Evolutionary conservation across 2,113 vertebrate species (phyloP), one percentile per base, ranked within the genome.

Genomic region (Prionailurus bengalensis): DNA sequence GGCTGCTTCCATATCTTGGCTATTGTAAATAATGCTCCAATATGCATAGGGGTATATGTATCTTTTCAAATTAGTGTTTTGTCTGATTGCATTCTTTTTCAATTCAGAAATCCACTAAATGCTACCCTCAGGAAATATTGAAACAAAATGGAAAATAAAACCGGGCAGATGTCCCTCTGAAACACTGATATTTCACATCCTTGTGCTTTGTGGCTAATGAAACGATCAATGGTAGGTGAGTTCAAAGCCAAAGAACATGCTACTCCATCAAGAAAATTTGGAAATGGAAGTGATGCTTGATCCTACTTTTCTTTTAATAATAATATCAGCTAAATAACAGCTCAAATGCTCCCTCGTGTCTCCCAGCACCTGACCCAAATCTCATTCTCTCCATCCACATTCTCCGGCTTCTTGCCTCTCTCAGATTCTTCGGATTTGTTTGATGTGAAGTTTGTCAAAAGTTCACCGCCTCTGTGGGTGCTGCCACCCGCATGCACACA

Each of bases 401-500:
- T 3, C 14, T 70, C 36, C 17, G 9, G 5, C 4, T 13, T 31
- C 45, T 21, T 9, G 53, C 4, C 53, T 31, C 27, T n/a, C 45
- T 73, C n/a, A 12, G 66, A 53, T 39, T 31, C 45, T 66, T 42
- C 29, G 1, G 61, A 42, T 1, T 7, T 10, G 63, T 66, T 42
- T 23, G 21, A 14, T 5, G 45, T n/a, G 25, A 16, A 7, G 13
- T 36, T 36, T 19, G 19, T 33, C 66, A 25, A 6, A 66, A 27
- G 5, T 27, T 66, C 87, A 21, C 21, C 0, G 7, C 33, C 53
- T 65, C 51, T 39, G 76, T 71, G 25, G 21, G 11, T 1, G 9
- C 1, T 70, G 14, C 3, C 13, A 14, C 39, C 16, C 13, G 1
- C 33, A 29, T 5, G 3, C n/a, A 11, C 27, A 0, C 27, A 21